Evolutionary conservation across 2,797 vertebrate genomes (phyloP).

Genomic region (Melanotaenia maccullochi): DNA sequence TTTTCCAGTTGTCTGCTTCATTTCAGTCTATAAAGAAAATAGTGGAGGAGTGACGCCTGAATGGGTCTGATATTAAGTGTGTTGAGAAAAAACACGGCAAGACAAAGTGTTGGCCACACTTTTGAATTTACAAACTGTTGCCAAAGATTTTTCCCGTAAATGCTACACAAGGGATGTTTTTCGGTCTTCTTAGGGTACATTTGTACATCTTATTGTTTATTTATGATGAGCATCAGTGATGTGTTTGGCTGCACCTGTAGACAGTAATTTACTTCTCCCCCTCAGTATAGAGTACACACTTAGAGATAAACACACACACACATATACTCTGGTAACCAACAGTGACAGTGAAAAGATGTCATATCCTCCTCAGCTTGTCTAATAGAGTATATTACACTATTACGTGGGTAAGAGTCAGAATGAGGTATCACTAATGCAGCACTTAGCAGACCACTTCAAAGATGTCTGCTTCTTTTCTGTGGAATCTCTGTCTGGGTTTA

Average conservation of each 20-base stretch:
- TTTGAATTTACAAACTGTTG: constrained; percentile 62
- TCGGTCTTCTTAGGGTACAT: constrained; percentile 18
- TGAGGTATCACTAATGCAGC: constrained; percentile 61
- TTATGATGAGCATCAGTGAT: constrained; percentile 41
- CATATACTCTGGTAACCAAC: constrained; percentile 46
- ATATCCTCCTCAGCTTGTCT: constrained; percentile 57
- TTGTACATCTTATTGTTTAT: constrained; percentile 44
- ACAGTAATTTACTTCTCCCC: constrained; percentile 56
- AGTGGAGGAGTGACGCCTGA: constrained; percentile 13
- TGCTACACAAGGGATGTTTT: constrained; percentile 37
- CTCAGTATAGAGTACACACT: constrained; percentile 1
- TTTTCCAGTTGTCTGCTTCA: background rate
- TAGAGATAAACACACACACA: constrained; percentile 33
- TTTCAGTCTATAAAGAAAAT: background rate
- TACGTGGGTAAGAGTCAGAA: constrained; percentile 70
- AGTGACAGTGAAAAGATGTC: constrained; percentile 68
- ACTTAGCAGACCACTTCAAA: constrained; percentile 79
- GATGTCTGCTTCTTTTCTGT: constrained; percentile 61
- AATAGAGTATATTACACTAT: constrained; percentile 62
- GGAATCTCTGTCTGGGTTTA: constrained; percentile 62
- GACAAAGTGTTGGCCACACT: constrained; percentile 53
- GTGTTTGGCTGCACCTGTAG: constrained; percentile 62
- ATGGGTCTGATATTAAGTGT: constrained; percentile 41
- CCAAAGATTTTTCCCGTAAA: constrained; percentile 19
- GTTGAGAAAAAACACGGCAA: constrained; percentile 40